A percentile compares a stretch with the other conserved stretches of the same genome.
Evolutionary conservation across 1,140 invertebrate genomes (phyloP).

Genomic region (Zaprionus gabonicus): DNA sequence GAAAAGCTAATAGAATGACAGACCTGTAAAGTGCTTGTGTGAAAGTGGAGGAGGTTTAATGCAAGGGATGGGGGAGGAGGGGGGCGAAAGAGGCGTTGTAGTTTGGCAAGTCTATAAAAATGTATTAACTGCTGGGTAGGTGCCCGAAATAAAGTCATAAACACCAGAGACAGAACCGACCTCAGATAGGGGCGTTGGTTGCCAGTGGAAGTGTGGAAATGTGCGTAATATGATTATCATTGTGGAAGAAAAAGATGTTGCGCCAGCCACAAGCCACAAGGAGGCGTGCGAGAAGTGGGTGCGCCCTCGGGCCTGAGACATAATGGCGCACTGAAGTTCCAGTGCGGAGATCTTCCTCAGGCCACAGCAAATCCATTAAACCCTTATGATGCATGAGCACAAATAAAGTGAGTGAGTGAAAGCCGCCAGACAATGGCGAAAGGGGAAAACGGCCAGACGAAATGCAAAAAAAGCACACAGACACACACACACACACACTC

Average conservation of each 20-base stretch:
- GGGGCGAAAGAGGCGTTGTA: slow-evolving; percentile 42
- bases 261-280: background rate
- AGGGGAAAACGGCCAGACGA: slow-evolving; percentile 16
- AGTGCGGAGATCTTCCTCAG: slow-evolving; percentile 34
- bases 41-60: background rate
- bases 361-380: slow-evolving; percentile 76
- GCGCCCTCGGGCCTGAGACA: slow-evolving; percentile 34
- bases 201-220: slow-evolving; percentile 50
- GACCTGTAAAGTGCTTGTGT: slow-evolving; percentile 49
- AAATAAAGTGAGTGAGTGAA: slow-evolving; percentile 79
- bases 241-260: slow-evolving; percentile 43
- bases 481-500: slow-evolving; percentile 36
- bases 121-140: slow-evolving; percentile 71
- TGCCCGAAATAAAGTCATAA: slow-evolving; percentile 80
- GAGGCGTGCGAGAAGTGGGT: slow-evolving; percentile 64
- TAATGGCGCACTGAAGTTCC: slow-evolving; percentile 38
- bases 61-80: background rate
- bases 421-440: slow-evolving; percentile 63
- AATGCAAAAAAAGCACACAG: slow-evolving; percentile 22
- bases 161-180: slow-evolving; percentile 33
- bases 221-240: slow-evolving; percentile 82
- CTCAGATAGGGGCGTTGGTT: slow-evolving; percentile 1
- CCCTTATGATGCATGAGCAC: slow-evolving; percentile 79
- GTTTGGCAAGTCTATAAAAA: slow-evolving; percentile 80
- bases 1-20: slow-evolving; percentile 80